Evolutionary conservation across 2,113 vertebrate genomes (phyloP), one percentile per base, ranked within the genome.

Genomic region (Cyphomyrus discorhynchus): DNA sequence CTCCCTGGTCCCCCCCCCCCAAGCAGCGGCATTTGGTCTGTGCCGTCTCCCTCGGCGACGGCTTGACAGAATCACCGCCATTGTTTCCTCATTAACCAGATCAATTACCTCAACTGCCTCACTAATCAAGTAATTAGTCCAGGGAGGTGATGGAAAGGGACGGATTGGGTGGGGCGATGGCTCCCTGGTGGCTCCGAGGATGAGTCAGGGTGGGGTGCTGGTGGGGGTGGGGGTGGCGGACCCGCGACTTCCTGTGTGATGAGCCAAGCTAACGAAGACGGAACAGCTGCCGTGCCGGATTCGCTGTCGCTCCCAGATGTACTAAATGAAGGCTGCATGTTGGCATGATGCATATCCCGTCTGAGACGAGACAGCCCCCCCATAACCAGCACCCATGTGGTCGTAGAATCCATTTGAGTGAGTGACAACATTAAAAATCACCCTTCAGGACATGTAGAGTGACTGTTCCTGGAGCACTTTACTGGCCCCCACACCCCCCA

Each of bases 91-190:
- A 94, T 95, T 94, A 95, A 90, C 92, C 90, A 89, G 89, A 92
- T 93, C 91, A 94, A 94, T 94, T 93, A 93, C 93, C 94, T 92
- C 93, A 94, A 93, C 92, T 88, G 92, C 90, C 93, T 92, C 92
- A 92, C 93, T 95, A 94, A 95, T 96, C 94, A 95, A 95, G 95
- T 95, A 96, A 95, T 96, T 96, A 94, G 92, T 94, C 92, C 90
- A 93, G 93, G 93, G 80, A 92, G 94, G 74, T 80, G 74, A 42
- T 1, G 95, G 95, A 94, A 94, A n/a, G 89, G 87, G 89, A 35
- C 83, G 90, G 90, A 52, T 92, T 93, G 93, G 94, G 94, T 92
- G 92, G 92, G 90, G 92, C 90, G 88, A 90, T 88, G 90, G 87
- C 45, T 91, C 88, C 47, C 92, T 88, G 90, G 93, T 2, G 74